Conservation (phyloP, 1,140 invertebrate species). For the Rhagoletis pomonella region DNA sequence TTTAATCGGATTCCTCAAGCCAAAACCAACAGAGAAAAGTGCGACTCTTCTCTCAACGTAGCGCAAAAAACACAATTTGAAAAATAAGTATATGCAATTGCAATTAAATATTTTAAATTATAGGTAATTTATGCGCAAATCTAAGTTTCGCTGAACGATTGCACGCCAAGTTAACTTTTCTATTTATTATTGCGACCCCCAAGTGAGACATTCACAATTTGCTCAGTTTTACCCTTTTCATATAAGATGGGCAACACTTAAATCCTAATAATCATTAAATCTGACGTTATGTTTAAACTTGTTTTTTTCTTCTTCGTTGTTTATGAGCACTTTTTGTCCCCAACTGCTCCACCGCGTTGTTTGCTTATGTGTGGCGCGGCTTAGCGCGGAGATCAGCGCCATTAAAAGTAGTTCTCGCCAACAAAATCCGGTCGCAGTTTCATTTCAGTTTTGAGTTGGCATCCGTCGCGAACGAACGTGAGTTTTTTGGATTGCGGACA, state of each 20-base stretch:
- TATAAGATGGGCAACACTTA: neutral
- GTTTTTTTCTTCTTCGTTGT: slow-evolving; percentile 7
- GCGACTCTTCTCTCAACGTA: no score
- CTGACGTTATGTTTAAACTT: slow-evolving; percentile 35
- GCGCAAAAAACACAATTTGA: neutral
- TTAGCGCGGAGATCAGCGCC: slow-evolving; percentile 10
- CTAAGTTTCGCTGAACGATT: no score
- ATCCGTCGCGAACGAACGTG: slow-evolving; percentile 47
- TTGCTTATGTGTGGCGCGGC: neutral
- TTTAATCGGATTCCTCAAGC: no score
- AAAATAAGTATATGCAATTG: neutral
- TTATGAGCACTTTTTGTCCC: neutral
- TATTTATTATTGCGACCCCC: neutral
- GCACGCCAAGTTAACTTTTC: no score
- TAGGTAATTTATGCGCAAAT: neutral
- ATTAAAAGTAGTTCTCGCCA: slow-evolving; percentile 11
- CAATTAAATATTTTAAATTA: neutral
- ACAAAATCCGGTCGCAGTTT: slow-evolving; percentile 49
- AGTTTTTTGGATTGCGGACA: neutral
- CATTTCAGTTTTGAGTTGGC: slow-evolving; percentile 51
- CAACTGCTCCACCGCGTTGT: neutral
- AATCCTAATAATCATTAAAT: neutral
- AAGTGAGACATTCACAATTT: neutral
- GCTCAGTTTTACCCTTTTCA: neutral
- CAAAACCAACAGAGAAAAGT: no score